These are phyloP conservation scores for Kuschelorhynchus macadamiae DNA, from an alignment of 2,888 invertebrate genomes.

Conservation along the genomic window DNA sequence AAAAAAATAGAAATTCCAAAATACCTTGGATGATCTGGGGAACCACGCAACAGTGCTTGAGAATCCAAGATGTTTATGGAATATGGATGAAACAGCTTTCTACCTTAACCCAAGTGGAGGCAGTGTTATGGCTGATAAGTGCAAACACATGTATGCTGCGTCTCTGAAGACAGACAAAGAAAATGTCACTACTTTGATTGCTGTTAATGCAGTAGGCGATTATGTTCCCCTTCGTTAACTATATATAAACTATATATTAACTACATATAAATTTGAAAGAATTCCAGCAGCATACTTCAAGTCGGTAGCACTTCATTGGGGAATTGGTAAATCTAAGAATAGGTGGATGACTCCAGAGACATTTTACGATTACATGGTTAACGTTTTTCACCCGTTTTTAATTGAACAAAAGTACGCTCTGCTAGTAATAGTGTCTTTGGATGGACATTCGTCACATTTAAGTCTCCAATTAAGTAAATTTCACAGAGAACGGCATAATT, in stretches of 20 bases:
- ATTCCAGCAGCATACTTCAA: conserved; percentile 2
- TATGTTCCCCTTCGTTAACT: too few relatives aligned
- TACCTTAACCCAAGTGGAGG: conserved; percentile 13
- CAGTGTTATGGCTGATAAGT: conserved; percentile 10
- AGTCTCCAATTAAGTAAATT: too few relatives aligned
- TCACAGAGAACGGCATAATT: too few relatives aligned
- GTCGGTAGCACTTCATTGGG: conserved; percentile 11
- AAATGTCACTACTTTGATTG: conserved; percentile 20
- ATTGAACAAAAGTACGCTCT: too few relatives aligned
- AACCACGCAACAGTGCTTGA: background rate
- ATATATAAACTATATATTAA: too few relatives aligned
- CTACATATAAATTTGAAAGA: conserved; percentile 19
- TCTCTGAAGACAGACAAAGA: conserved; percentile 12
- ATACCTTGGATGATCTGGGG: background rate
- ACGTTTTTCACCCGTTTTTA: too few relatives aligned
- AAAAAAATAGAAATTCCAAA: conserved; percentile 2
- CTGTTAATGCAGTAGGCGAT: conserved; percentile 18
- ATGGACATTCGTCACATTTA: too few relatives aligned
- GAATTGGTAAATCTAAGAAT: conserved; percentile 23
- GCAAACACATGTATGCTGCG: conserved; percentile 14
- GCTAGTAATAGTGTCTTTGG: too few relatives aligned
- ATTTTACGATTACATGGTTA: background rate
- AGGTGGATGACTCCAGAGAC: conserved; percentile 18
- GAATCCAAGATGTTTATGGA: conserved; percentile 7
- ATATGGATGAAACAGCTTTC: conserved; percentile 28